These are phyloP conservation scores for Nemurella pictetii DNA, from an alignment of 2,888 invertebrate species.

Conservation along the genomic window DNA sequence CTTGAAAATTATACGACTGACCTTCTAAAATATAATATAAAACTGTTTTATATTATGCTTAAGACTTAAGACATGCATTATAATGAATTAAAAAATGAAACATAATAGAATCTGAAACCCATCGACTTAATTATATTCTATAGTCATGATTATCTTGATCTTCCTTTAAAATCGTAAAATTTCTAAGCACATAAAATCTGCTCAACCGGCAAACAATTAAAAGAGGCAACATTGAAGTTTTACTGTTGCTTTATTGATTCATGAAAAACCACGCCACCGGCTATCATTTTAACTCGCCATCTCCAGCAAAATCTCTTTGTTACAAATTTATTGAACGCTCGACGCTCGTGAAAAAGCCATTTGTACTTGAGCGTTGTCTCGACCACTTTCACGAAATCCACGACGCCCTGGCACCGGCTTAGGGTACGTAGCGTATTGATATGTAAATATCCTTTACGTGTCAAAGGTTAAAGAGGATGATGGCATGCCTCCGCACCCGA, in stretches of 20 bases:
- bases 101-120: background rate
- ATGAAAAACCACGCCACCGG: background rate
- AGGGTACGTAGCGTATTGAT: background rate
- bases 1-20: background rate
- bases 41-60: too few species aligned
- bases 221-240: background rate
- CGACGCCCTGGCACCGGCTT: background rate
- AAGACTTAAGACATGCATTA: too few species aligned
- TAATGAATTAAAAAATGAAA: too few species aligned
- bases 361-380: background rate
- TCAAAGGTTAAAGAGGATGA: conserved; percentile 1
- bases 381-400: background rate
- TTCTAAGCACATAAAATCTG: background rate
- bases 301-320: background rate
- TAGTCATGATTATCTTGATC: background rate
- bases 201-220: background rate
- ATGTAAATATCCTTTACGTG: background rate
- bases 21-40: too few species aligned
- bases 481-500: background rate
- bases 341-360: background rate
- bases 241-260: background rate
- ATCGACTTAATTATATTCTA: background rate
- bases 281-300: background rate
- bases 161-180: background rate
- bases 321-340: background rate